Evolutionary conservation across 1,140 invertebrate genomes (phyloP).

Genomic region (Apis dorsata): DNA sequence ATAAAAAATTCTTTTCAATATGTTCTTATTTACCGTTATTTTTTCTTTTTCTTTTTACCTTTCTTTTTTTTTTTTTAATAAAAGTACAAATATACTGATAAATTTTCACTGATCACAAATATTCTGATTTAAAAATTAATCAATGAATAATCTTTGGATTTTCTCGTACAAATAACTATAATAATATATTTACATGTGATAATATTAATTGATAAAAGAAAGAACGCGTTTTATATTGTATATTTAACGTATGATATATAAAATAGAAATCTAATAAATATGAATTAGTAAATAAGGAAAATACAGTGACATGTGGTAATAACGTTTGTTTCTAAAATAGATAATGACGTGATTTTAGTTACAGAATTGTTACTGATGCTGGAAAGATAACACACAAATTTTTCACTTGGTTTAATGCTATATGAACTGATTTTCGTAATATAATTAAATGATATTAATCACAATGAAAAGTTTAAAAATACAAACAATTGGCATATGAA

Average conservation of each 20-base stretch:
- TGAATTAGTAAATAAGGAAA: background rate
- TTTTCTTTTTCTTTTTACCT: background rate
- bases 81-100: slow-evolving; percentile 26
- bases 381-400: background rate
- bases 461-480: background rate
- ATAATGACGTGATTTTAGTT: background rate
- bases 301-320: background rate
- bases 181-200: background rate
- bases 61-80: background rate
- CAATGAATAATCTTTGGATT: slow-evolving; percentile 11
- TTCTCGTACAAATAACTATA: background rate
- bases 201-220: background rate
- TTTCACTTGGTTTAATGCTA: background rate
- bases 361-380: background rate
- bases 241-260: background rate
- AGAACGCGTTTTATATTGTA: background rate
- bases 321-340: slow-evolving; percentile 7
- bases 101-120: slow-evolving; percentile 6
- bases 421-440: background rate
- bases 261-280: background rate
- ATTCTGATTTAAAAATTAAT: slow-evolving; percentile 9
- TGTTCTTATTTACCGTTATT: slow-evolving; percentile 25
- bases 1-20: slow-evolving; percentile 36
- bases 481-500: background rate
- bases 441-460: background rate